Evolutionary conservation across 1,140 invertebrate species (phyloP).

Genomic region (Nephila pilipes): DNA sequence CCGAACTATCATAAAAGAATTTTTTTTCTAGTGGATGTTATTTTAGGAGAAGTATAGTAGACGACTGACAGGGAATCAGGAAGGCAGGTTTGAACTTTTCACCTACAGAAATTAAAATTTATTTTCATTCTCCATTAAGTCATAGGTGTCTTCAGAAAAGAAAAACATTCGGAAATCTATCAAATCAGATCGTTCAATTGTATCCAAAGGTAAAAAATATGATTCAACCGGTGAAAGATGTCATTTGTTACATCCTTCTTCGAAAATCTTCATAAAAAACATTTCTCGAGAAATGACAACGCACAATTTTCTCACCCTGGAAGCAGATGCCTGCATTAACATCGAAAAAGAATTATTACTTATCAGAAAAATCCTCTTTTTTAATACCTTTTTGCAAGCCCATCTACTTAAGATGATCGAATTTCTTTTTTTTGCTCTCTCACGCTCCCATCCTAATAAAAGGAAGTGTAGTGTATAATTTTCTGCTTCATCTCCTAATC

Average conservation of each 20-base stretch:
- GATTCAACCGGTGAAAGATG: not conserved
- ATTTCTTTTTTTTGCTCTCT: not conserved
- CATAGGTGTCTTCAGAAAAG: not conserved
- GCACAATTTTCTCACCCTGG: not conserved
- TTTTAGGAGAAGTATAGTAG: too few relatives aligned
- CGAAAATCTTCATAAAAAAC: not conserved
- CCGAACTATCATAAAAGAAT: too few relatives aligned
- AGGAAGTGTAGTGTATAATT: slow-evolving; percentile 10
- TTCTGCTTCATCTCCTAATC: slow-evolving; percentile 39
- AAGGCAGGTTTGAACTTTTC: not conserved
- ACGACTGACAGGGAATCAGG: too few relatives aligned
- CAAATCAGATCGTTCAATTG: not conserved
- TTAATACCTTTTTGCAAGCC: not conserved
- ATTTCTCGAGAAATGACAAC: not conserved
- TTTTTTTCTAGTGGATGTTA: too few relatives aligned
- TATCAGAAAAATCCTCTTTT: not conserved
- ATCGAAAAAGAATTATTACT: not conserved
- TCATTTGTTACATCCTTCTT: not conserved
- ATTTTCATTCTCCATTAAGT: not conserved
- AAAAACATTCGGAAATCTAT: not conserved
- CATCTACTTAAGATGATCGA: not conserved
- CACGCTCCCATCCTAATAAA: not conserved
- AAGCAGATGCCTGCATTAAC: not conserved
- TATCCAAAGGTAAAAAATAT: not conserved
- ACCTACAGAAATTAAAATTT: not conserved